These are phyloP conservation scores for Drosophila austrosaltans DNA, from an alignment of 2,888 invertebrate species.

Conservation along the genomic window DNA sequence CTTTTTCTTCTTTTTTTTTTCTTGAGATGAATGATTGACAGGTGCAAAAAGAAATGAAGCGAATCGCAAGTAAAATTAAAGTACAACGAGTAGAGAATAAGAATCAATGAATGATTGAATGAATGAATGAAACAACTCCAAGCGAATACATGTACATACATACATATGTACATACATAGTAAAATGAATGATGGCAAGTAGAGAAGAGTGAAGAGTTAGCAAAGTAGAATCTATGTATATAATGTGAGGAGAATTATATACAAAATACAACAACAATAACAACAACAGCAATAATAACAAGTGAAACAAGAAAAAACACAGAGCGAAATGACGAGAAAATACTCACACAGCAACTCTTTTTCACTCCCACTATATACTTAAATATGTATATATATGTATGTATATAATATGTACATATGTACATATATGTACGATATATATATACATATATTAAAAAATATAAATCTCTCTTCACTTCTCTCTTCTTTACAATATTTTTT, in stretches of 20 bases:
- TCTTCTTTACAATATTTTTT: slow-evolving; percentile 2
- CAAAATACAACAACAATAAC: slow-evolving; percentile 19
- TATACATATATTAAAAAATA: not conserved
- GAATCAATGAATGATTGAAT: slow-evolving; percentile 2
- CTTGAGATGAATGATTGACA: slow-evolving; percentile 13
- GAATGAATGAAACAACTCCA: not conserved
- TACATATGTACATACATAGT: not conserved
- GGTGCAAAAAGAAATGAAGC: slow-evolving; percentile 17
- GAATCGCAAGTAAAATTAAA: slow-evolving; percentile 2
- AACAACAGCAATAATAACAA: slow-evolving; percentile 17
- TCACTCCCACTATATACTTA: slow-evolving; percentile 16
- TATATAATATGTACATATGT: not conserved
- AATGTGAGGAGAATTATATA: slow-evolving; percentile 17
- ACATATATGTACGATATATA: not conserved
- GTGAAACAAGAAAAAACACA: slow-evolving; percentile 24
- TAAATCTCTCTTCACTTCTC: slow-evolving; percentile 10
- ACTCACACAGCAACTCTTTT: slow-evolving; percentile 39
- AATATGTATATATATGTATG: not conserved
- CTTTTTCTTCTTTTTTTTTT: too few relatives aligned
- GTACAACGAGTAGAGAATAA: not conserved
- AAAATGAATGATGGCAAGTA: not conserved
- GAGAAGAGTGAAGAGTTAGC: not conserved
- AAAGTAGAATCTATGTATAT: not conserved
- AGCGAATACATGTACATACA: not conserved
- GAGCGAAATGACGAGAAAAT: slow-evolving; percentile 27